Percentiles rank a stretch among this genome's conserved stretches.
Evolutionary conservation across 2,888 invertebrate genomes (phyloP).

Genomic region (Amaurobius ferox): DNA sequence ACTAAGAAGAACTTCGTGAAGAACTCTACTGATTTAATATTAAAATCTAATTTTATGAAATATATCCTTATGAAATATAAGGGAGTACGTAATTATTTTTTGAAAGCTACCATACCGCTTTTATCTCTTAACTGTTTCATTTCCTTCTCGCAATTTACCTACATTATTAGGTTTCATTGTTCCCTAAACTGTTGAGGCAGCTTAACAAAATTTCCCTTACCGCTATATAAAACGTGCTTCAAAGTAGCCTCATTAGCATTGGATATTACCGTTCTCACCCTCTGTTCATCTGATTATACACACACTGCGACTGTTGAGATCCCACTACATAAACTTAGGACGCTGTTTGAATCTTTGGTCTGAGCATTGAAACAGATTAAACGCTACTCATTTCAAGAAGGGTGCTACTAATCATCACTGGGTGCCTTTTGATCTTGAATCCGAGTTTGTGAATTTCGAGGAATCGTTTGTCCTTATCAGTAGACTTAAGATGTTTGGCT

Average conservation of each 20-base stretch:
- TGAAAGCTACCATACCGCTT: too few species aligned
- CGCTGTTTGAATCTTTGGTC: slow-evolving; percentile 32
- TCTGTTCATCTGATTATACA: slow-evolving; percentile 62
- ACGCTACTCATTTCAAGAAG: slow-evolving; percentile 58
- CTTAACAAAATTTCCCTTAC: slow-evolving; percentile 54
- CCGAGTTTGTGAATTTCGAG: slow-evolving; percentile 35
- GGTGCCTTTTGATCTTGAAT: slow-evolving; percentile 68
- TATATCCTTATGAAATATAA: too few species aligned
- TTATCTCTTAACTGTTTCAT: too few species aligned
- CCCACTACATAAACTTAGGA: slow-evolving; percentile 53
- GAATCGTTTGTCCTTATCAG: slow-evolving; percentile 56
- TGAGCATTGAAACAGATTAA: slow-evolving; percentile 67
- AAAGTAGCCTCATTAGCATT: slow-evolving; percentile 58
- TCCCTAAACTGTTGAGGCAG: slow-evolving; percentile 41
- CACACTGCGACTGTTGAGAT: slow-evolving; percentile 22
- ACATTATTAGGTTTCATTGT: slow-evolving; percentile 22
- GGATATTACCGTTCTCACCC: slow-evolving; percentile 46
- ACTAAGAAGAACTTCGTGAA: too few species aligned
- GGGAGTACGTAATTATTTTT: too few species aligned
- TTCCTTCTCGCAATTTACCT: background rate
- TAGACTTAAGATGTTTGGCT: slow-evolving; percentile 30
- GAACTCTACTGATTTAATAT: too few species aligned
- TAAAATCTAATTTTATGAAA: too few species aligned
- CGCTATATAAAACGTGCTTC: slow-evolving; percentile 41
- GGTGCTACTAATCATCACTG: slow-evolving; percentile 53